Evolutionary conservation across 2,888 invertebrate genomes (phyloP), one percentile per base, ranked within the genome.

Genomic region (Meta bourneti): DNA sequence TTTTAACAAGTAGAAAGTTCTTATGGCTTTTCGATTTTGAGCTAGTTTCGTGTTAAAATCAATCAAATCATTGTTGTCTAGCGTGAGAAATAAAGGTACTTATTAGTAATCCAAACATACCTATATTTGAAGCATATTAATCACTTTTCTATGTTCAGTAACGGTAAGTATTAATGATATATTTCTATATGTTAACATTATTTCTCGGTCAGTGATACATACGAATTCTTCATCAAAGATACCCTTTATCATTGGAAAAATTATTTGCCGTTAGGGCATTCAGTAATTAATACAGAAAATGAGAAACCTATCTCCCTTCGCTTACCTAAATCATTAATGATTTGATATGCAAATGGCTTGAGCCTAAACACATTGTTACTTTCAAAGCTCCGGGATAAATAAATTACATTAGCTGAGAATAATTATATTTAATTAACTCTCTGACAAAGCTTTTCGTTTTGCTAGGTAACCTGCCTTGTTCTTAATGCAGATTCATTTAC

Each of bases 321-420:
- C 16, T 79, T 20, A 34, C 13, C 16, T 54, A 20, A n/a, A 78
- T 78, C 78, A n/a, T 79, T 79, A 79, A 79, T 34, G 79, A 79
- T 79, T 79, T 61, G 61, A 61, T 61, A 79, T 48, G 79, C 61
- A 61, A 79, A 79, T 48, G 34, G 61, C 20, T 61, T 34, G 61
- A 16, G 1, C 79, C 54, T 79, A 61, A 79, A 61, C 34, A 79
- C 54, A 61, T 54, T 61, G 34, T 11, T 48, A 61, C 61, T 61
- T 61, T 6, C 34, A n/a, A 51, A 8, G n/a, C 16, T 51, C 19
- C 20, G 34, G 0, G 7, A 79, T 7, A 61, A 61, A 20, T 19
- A 61, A 79, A 79, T 79, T 79, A 34, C 61, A 61, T 79, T 79
- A 61, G 79, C 16, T 34, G 34, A 61, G 61, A 61, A 61, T 79